Base-by-base conservation (phyloP, 2,888 invertebrate genomes). In the Lampropteryx suffumata region DNA sequence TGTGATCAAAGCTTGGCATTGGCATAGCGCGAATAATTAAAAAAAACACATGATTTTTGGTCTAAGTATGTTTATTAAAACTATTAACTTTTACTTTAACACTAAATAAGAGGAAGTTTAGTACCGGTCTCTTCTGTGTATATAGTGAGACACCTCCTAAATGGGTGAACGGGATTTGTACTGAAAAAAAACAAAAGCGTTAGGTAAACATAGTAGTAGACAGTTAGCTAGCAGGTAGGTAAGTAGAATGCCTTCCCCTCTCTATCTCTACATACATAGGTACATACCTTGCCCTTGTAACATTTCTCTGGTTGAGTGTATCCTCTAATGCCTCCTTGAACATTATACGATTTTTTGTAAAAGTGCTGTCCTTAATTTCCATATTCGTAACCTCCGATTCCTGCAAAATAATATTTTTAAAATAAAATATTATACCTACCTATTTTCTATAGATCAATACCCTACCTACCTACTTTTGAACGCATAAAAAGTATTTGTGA, bases 131-230 rank as follows among this genome's bases (percentile, higher is more conserved):
- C 62, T 62, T 75, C 64, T 24, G 61, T 56, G 21, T 77, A 71
- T 49, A 84, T 65, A 10, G 72, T 33, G 32, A 53, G 40, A 33
- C 44, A 53, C 65, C 76, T 81, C 69, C 64, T 72, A 39, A 89
- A 89, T 0, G 88, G 88, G 61, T 89, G 88, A 42, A 86, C 73
- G 0, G 87, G 86, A 62, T 86, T 87, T 13, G 82, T 82, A 56
- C 86, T 86, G 76, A 7, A 77, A 79, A 14, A 30, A 55, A 57
- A 33, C 3, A 24, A 5, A 24, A 24, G 7, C 24, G 24, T 24
- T 24, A 24, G 24, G 24, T 24, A 24, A 1, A 7, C 7, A 24
- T 7, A 17, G 24, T 14, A 10, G 11, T 39, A 33, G 10, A 17
- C 24, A 28, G 11, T 5, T 12, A 24, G 17, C 2, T 17, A 17